Base-by-base conservation (phyloP, 2,113 vertebrate species). In the Notiomystis cincta region DNA sequence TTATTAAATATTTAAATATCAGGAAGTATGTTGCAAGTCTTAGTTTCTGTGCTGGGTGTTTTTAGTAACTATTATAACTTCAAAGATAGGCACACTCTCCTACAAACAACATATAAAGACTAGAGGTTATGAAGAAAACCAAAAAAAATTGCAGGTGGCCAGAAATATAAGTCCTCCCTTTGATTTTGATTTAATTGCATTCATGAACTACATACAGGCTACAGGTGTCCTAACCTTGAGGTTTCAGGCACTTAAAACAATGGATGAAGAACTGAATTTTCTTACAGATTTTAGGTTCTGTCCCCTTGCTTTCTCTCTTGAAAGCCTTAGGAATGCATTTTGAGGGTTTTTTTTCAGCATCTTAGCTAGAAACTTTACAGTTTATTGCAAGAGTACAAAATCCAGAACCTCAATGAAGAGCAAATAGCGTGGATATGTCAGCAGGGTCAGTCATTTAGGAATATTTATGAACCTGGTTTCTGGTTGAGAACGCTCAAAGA, bases 361-460 rank as follows among this genome's bases (percentile, higher is more conserved):
- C 56, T 64, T 67, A 31, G 17, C 10, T 31, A 61, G 54, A 71
- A 75, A 24, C 11, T 69, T 69, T 3, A 16, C 5, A 16, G 19
- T 37, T 93, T 87, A 30, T 58, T 64, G 20, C 7, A 48, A 47
- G 42, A 50, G 7, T 76, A 28, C 28, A 60, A 42, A 27, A 50
- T 37, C 35, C 58, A 38, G 35, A 71, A 35, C 15, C 56, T 60
- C 3, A 82, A 19, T 33, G 38, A 45, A 70, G 37, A 78, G 15
- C 0, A 0, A 53, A 24, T 60, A 69, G 4, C 6, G 2, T 47
- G 15, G 28, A 0, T 38, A 7, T 65, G 19, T 65, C 54, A 35
- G 62, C 23, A 28, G 13, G 10, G 15, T 44, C n/a, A 47, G 38
- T 45, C 16, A 51, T 44, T 66, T 42, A 58, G 12, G 27, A 76